Conservation (phyloP, 2,888 invertebrate species). For the Acleris literana region DNA sequence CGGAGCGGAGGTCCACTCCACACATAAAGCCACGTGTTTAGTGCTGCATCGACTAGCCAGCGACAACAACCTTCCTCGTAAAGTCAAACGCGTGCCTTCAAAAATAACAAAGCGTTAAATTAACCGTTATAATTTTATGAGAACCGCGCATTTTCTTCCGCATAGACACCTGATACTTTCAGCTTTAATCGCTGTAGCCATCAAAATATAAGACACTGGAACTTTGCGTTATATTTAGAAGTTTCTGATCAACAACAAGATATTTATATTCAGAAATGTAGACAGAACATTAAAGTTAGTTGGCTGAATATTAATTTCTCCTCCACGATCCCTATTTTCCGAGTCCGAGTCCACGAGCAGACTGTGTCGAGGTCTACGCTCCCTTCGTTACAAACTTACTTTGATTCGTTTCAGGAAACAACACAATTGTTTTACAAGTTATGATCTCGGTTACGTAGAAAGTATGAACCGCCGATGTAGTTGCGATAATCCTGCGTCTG, state of each 20-base stretch:
- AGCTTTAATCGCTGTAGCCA: no score
- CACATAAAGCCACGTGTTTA: constrained; percentile 58
- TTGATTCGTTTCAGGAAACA: not conserved
- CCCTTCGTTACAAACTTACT: not conserved
- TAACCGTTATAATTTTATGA: constrained; percentile 3
- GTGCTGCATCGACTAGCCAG: constrained; percentile 48
- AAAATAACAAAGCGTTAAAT: constrained; percentile 51
- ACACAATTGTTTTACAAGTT: not conserved
- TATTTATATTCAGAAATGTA: no score
- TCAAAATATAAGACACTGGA: no score
- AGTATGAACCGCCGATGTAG: constrained; percentile 4
- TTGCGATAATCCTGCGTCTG: constrained; percentile 15
- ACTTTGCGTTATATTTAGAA: no score
- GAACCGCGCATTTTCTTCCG: not conserved
- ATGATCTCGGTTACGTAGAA: constrained; percentile 9
- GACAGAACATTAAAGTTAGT: no score
- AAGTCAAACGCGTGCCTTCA: constrained; percentile 47
- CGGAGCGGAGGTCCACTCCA: constrained; percentile 46
- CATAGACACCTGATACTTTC: not conserved
- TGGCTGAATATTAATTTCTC: no score
- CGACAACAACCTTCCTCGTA: constrained; percentile 63
- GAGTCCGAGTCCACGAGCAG: no score
- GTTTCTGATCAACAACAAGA: no score
- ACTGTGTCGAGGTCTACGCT: no score
- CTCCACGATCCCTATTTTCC: no score